A percentile compares a stretch with the other conserved stretches of the same genome.
These are phyloP conservation scores for Sebastes variabilis DNA, from an alignment of 2,797 vertebrate genomes.

Conservation along the genomic window DNA sequence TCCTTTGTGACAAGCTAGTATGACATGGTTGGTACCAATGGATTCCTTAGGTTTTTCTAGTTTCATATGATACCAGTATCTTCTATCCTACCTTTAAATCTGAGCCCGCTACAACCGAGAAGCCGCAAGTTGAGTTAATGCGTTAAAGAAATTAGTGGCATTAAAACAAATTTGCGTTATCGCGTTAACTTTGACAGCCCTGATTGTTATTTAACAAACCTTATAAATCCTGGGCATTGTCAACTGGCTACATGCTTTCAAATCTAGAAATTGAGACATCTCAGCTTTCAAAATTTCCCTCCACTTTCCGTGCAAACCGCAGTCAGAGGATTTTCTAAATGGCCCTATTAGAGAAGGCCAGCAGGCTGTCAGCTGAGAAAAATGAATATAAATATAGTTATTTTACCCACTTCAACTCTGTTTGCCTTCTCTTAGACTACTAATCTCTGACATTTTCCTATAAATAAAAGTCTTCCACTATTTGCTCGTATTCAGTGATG, in stretches of 20 bases:
- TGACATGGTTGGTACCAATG: too few species aligned
- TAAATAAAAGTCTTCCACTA: constrained; percentile 20
- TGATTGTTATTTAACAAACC: background rate
- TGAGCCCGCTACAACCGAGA: too few species aligned
- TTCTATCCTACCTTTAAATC: too few species aligned
- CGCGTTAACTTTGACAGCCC: too few species aligned
- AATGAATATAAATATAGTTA: constrained; percentile 28
- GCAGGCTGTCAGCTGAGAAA: constrained; percentile 10
- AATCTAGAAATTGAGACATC: constrained; percentile 13
- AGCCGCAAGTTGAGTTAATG: too few species aligned
- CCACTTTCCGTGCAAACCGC: constrained; percentile 16
- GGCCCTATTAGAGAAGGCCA: constrained; percentile 10
- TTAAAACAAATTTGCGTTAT: too few species aligned
- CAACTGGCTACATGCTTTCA: background rate
- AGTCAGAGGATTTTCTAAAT: constrained; percentile 13
- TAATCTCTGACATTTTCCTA: constrained; percentile 25
- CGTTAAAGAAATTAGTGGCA: too few species aligned
- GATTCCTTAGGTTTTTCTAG: too few species aligned
- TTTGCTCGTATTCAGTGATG: constrained; percentile 4
- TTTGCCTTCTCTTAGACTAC: constrained; percentile 3
- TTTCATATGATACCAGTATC: too few species aligned
- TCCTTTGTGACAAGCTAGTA: too few species aligned
- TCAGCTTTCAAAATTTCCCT: constrained; percentile 14
- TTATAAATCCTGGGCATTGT: background rate
- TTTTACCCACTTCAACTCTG: constrained; percentile 10